Percentiles rank a stretch among this genome's conserved stretches.
phyloP scores from a whole-genome alignment of 2,797 vertebrate species.

The Anguilla megastoma region DNA sequence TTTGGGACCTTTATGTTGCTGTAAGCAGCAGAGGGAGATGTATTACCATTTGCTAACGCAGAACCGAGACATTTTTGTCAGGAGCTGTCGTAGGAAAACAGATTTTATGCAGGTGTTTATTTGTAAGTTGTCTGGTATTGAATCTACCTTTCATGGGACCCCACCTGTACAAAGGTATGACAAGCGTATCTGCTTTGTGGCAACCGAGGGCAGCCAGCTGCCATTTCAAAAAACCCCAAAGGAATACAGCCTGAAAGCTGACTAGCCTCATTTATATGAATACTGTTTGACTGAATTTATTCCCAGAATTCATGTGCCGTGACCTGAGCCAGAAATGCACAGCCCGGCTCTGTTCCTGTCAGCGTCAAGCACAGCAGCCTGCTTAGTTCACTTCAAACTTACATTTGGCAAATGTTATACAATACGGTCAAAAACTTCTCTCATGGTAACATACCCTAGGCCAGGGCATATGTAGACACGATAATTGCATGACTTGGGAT shows the following conservation, averaged over 20 bases:
- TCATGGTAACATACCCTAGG: not conserved
- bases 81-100: not conserved
- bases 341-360: not conserved
- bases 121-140: not conserved
- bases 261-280: not conserved
- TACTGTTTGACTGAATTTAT: constrained; percentile 14
- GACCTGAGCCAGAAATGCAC: not conserved
- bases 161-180: constrained; percentile 15
- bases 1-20: not conserved
- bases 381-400: not conserved
- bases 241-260: not conserved
- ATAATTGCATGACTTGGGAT: not conserved
- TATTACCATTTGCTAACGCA: not conserved
- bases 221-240: not conserved
- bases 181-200: constrained; percentile 13
- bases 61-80: not conserved
- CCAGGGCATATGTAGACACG: not conserved
- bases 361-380: not conserved
- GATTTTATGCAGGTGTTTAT: constrained; percentile 4
- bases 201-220: not conserved
- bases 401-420: not conserved
- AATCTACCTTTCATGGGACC: not conserved
- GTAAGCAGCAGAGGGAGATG: not conserved
- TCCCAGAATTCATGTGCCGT: not conserved
- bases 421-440: not conserved